phyloP scores from a whole-genome alignment of 2,888 invertebrate species.

The Diarsia rubi region DNA sequence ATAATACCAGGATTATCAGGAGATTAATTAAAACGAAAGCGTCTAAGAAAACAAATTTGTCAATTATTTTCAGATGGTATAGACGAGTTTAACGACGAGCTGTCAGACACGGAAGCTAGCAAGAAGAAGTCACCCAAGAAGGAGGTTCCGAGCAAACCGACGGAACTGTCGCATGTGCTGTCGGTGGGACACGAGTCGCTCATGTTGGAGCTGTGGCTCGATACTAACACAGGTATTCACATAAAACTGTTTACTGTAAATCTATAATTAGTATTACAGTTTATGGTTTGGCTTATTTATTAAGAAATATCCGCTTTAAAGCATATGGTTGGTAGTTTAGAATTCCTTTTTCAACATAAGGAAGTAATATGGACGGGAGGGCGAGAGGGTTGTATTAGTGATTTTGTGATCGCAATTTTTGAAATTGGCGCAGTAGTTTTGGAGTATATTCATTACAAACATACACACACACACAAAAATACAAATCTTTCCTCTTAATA shows the following conservation, averaged over 20 bases:
- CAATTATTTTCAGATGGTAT: constrained; percentile 63
- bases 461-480: too few species aligned
- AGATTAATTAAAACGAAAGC: too few species aligned
- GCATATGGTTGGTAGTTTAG: not conserved
- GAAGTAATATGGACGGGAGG: too few species aligned
- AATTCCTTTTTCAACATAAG: too few species aligned
- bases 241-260: not conserved
- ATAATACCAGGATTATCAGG: too few species aligned
- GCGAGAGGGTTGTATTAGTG: too few species aligned
- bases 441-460: too few species aligned
- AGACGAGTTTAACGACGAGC: constrained; percentile 73
- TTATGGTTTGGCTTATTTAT: not conserved
- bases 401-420: too few species aligned
- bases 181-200: constrained; percentile 92
- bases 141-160: constrained; percentile 71
- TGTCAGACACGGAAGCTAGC: constrained; percentile 67
- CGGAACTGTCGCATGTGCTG: constrained; percentile 88
- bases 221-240: constrained; percentile 82
- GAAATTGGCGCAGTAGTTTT: too few species aligned
- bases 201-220: constrained; percentile 92
- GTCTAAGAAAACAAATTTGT: too few species aligned
- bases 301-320: not conserved
- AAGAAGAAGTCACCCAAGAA: constrained; percentile 60
- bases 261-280: not conserved
- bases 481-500: too few species aligned